phyloP scores from a whole-genome alignment of 2,888 invertebrate species.

The Halocaridina rubra region DNA sequence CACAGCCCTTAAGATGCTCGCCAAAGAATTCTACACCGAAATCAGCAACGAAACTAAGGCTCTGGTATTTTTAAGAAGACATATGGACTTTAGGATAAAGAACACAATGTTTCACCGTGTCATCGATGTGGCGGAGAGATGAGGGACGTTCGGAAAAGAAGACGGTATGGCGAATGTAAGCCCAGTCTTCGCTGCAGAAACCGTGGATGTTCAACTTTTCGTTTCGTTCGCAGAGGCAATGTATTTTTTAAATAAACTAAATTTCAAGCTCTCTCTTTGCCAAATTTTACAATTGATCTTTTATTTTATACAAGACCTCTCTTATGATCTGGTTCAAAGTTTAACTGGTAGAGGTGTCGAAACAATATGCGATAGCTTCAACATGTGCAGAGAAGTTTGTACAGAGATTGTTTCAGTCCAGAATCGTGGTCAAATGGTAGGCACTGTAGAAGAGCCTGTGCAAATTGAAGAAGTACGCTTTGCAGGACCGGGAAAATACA shows the following conservation, averaged over 20 bases:
- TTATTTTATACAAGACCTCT: neutral
- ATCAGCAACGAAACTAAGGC: too few species aligned
- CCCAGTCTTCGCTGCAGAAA: neutral
- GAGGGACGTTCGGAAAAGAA: neutral
- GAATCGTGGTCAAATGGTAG: neutral
- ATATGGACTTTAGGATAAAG: neutral
- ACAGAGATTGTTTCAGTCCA: neutral
- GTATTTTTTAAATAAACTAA: neutral
- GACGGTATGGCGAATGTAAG: neutral
- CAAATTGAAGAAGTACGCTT: slow-evolving; percentile 3
- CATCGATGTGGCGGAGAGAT: neutral
- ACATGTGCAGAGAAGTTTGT: neutral
- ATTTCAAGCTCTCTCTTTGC: neutral
- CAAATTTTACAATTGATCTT: neutral
- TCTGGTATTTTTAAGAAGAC: neutral
- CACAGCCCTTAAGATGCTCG: too few species aligned
- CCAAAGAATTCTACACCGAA: too few species aligned
- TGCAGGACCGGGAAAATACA: neutral
- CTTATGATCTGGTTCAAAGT: neutral
- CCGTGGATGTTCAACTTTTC: neutral
- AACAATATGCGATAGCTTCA: slow-evolving; percentile 5
- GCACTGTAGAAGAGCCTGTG: neutral
- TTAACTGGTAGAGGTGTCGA: neutral
- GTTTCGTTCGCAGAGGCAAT: neutral
- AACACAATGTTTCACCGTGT: neutral